Conservation (phyloP, 2,113 vertebrate species). For the Trichomycterus rosablanca region DNA sequence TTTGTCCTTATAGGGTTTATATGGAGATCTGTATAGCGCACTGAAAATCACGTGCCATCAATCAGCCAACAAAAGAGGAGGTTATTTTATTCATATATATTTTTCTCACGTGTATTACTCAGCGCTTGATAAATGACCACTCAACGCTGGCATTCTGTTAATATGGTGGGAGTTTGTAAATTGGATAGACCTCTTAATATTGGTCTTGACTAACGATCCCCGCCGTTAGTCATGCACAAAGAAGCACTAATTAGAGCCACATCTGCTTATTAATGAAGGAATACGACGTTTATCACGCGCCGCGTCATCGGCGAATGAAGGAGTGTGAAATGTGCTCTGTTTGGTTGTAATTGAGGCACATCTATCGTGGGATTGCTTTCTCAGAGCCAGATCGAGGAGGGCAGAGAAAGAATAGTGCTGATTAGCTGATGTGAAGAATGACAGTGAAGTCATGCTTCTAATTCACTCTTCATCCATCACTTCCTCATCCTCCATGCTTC, state of each 20-base stretch:
- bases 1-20: too few species aligned
- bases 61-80: too few species aligned
- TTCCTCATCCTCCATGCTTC: constrained; percentile 43
- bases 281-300: constrained; percentile 45
- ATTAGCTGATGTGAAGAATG: constrained; percentile 36
- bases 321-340: constrained; percentile 50
- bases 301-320: constrained; percentile 43
- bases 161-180: constrained; percentile 49
- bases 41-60: too few species aligned
- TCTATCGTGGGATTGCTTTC: constrained; percentile 40
- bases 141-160: constrained; percentile 38
- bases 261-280: constrained; percentile 45
- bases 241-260: constrained; percentile 39
- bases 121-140: constrained; percentile 43
- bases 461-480: constrained; percentile 43
- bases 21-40: too few species aligned
- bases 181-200: constrained; percentile 52
- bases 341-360: constrained; percentile 44
- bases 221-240: constrained; percentile 44
- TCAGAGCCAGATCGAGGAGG: constrained; percentile 25
- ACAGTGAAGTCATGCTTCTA: constrained; percentile 29
- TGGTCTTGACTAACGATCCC: constrained; percentile 46
- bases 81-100: too few species aligned
- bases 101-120: constrained; percentile 28
- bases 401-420: constrained; percentile 25